A percentile compares a stretch with the other conserved stretches of the same genome.
Evolutionary conservation across 2,113 vertebrate species (phyloP).

Genomic region (Columbina picui): DNA sequence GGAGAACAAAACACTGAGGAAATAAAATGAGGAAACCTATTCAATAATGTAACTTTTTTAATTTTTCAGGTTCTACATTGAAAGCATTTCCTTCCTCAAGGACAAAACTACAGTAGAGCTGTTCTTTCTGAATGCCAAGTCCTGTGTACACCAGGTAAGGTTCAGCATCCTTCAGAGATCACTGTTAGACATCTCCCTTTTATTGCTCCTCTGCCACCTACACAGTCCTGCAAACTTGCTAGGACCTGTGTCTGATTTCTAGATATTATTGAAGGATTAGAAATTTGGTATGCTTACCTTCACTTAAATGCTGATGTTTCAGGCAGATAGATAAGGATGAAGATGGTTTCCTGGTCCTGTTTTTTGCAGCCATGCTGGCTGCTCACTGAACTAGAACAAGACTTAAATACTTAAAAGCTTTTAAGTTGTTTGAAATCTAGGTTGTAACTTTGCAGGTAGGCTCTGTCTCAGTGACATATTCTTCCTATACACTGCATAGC

Average conservation of each 20-base stretch:
- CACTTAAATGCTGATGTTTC: not conserved
- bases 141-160: conserved; percentile 91
- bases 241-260: not conserved
- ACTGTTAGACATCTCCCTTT: not conserved
- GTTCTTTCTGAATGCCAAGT: conserved; percentile 97
- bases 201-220: not conserved
- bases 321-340: not conserved
- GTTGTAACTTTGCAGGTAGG: not conserved
- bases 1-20: conserved; percentile 1
- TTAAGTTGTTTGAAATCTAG: not conserved
- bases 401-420: not conserved
- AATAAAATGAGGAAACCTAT: not conserved
- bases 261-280: not conserved
- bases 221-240: not conserved
- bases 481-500: not conserved
- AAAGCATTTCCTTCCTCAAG: conserved; percentile 92
- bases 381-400: not conserved
- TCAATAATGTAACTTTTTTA: conserved; percentile 19
- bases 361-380: not conserved
- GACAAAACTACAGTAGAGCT: conserved; percentile 94
- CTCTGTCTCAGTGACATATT: not conserved
- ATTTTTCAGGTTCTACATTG: conserved; percentile 93
- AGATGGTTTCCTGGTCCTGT: not conserved
- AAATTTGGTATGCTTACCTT: not conserved
- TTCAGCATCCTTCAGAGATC: rapidly evolving